A percentile compares a stretch with the other conserved stretches of the same genome.
These are phyloP conservation scores for Tursiops truncatus DNA, from an alignment of 2,113 vertebrate species.

Conservation along the genomic window DNA sequence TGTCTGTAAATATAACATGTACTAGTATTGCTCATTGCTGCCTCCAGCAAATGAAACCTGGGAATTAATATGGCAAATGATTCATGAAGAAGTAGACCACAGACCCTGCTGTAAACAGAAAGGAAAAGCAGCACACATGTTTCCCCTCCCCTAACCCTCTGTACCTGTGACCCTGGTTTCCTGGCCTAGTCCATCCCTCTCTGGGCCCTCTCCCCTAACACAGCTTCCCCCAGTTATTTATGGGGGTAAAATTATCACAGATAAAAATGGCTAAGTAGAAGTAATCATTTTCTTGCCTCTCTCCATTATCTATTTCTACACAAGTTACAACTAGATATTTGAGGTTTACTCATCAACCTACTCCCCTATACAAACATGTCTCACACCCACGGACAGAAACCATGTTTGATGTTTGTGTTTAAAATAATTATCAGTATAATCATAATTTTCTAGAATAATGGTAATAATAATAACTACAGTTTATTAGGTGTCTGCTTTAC, in stretches of 20 bases:
- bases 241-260: background rate
- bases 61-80: background rate
- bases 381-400: background rate
- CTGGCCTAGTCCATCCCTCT: too few species aligned
- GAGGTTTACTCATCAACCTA: background rate
- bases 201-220: background rate
- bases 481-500: background rate
- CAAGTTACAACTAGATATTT: background rate
- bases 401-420: background rate
- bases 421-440: background rate
- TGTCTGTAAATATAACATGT: conserved; percentile 42
- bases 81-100: conserved; percentile 4
- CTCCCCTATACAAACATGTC: rapidly evolving
- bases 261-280: background rate
- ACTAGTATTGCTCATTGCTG: background rate
- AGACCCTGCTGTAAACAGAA: background rate
- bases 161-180: rapidly evolving
- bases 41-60: conserved; percentile 24
- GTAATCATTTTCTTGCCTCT: background rate
- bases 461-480: background rate
- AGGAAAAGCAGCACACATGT: background rate
- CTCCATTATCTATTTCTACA: background rate
- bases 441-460: background rate
- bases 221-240: background rate
- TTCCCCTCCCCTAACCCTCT: background rate